phyloP scores from a whole-genome alignment of 2,888 invertebrate species.

The Drosophila borborema region DNA sequence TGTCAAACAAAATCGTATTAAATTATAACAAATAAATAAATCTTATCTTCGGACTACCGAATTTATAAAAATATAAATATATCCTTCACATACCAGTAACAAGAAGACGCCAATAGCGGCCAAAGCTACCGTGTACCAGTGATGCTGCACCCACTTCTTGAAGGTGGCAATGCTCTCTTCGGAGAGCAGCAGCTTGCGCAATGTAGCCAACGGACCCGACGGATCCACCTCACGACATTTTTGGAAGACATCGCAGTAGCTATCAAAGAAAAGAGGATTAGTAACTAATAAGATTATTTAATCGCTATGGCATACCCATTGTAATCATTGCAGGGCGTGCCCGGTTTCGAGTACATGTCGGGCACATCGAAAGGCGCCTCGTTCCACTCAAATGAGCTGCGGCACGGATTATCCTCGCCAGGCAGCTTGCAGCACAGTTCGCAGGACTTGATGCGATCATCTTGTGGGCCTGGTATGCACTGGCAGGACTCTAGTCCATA shows the following conservation, averaged over 20 bases:
- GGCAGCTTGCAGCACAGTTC: constrained; percentile 96
- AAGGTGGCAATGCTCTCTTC: constrained; percentile 96
- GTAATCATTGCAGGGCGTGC: constrained; percentile 97
- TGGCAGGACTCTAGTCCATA: constrained; percentile 98
- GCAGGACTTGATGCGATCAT: constrained; percentile 94
- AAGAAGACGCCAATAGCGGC: constrained; percentile 91
- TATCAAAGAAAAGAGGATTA: constrained; percentile 53
- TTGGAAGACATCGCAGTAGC: constrained; percentile 89
- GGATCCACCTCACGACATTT: constrained; percentile 96
- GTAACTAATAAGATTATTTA: neutral
- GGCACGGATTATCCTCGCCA: constrained; percentile 92
- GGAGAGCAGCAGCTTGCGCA: constrained; percentile 93
- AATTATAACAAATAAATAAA: constrained; percentile 14
- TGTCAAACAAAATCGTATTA: constrained; percentile 43
- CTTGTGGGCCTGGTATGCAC: constrained; percentile 92
- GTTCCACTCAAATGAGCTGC: constrained; percentile 96
- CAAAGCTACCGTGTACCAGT: constrained; percentile 95
- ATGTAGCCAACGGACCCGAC: constrained; percentile 95
- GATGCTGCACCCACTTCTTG: constrained; percentile 93
- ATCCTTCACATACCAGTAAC: constrained; percentile 90
- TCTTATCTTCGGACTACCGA: neutral
- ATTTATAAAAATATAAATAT: neutral
- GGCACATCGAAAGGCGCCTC: constrained; percentile 95
- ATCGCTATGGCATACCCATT: constrained; percentile 88
- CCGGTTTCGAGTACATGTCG: constrained; percentile 96